A percentile compares a stretch with the other conserved stretches of the same genome.
Conservation (phyloP, 2,797 vertebrate species). For the Pterois miles region DNA sequence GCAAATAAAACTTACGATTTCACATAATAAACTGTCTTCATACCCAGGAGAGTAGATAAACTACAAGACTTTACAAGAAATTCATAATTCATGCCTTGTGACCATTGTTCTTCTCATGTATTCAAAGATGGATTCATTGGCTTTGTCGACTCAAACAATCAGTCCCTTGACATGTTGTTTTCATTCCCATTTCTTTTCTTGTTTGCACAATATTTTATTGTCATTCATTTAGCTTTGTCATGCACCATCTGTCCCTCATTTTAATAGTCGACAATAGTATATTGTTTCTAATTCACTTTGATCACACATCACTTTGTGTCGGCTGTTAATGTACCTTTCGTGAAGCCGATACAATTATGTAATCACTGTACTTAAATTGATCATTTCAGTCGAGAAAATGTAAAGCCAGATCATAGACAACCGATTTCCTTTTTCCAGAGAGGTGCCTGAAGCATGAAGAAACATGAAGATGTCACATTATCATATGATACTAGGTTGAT, state of each 20-base stretch:
- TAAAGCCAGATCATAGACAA: fast-evolving
- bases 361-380: not conserved
- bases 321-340: not conserved
- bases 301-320: not conserved
- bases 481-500: not conserved
- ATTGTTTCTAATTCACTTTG: not conserved
- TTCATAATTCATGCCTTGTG: constrained; percentile 7
- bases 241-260: constrained; percentile 1
- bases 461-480: not conserved
- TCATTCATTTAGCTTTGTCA: constrained; percentile 1
- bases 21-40: not conserved
- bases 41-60: constrained; percentile 6
- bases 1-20: constrained; percentile 18
- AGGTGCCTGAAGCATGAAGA: not conserved
- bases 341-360: not conserved
- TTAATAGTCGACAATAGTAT: not conserved
- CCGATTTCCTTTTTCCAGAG: not conserved
- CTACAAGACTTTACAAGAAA: not conserved
- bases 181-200: not conserved
- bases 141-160: constrained; percentile 20
- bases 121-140: constrained; percentile 23
- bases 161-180: not conserved
- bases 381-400: not conserved
- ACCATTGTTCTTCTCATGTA: constrained; percentile 17
- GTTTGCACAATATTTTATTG: constrained; percentile 4